These are phyloP conservation scores for Hydrolagus colliei DNA, from an alignment of 2,797 vertebrate genomes.

Conservation along the genomic window DNA sequence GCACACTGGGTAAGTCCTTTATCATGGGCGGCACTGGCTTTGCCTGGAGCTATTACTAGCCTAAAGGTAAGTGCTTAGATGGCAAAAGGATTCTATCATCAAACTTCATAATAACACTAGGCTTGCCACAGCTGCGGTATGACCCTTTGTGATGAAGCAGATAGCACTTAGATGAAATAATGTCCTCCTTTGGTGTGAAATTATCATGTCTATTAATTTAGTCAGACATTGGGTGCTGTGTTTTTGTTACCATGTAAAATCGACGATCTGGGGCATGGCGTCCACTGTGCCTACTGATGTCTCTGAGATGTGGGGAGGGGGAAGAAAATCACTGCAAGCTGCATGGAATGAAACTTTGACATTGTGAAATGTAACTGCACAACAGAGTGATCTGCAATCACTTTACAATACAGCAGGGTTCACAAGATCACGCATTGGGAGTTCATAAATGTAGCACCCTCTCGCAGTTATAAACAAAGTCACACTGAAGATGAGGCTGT, in stretches of 20 bases:
- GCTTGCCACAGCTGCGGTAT: constrained; percentile 87
- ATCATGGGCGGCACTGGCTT: constrained; percentile 89
- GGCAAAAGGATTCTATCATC: constrained; percentile 73
- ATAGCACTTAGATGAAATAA: constrained; percentile 82
- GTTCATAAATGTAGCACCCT: neutral
- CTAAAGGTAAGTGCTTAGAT: constrained; percentile 74
- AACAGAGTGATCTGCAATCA: neutral
- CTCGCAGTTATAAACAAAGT: neutral
- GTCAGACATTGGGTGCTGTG: constrained; percentile 64
- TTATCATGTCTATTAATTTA: constrained; percentile 98
- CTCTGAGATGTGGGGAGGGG: neutral
- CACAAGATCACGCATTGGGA: neutral
- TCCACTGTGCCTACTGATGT: neutral
- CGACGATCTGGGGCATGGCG: too few species aligned
- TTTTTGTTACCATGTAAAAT: constrained; percentile 26
- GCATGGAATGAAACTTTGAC: neutral
- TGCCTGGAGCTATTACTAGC: constrained; percentile 83
- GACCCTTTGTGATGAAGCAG: constrained; percentile 92
- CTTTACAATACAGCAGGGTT: neutral
- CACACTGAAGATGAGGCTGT: neutral
- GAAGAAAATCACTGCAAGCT: neutral
- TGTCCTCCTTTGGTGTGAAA: constrained; percentile 84
- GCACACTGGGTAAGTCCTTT: constrained; percentile 85
- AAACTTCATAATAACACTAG: constrained; percentile 88
- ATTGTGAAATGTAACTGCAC: neutral